Percentiles rank a stretch among this genome's conserved stretches.
Evolutionary conservation across 2,888 invertebrate genomes (phyloP).

Genomic region (Merodon equestris): DNA sequence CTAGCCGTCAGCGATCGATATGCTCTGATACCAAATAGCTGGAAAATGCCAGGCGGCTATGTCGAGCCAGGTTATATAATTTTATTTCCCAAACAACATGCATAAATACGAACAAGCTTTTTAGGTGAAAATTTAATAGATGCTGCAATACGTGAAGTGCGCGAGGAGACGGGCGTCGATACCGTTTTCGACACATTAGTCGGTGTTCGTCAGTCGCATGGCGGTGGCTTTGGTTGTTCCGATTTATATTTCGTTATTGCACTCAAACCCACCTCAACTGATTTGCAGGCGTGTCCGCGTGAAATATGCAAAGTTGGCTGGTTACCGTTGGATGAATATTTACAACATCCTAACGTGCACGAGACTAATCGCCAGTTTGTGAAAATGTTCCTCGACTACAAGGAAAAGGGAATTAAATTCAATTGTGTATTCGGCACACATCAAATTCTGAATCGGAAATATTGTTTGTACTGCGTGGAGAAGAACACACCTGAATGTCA

Average conservation of each 20-base stretch:
- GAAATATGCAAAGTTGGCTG: slow-evolving; percentile 90
- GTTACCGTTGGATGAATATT: slow-evolving; percentile 89
- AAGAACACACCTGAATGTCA: slow-evolving; percentile 4
- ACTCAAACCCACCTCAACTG: slow-evolving; percentile 83
- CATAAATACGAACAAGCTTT: slow-evolving; percentile 55
- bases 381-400: slow-evolving; percentile 83
- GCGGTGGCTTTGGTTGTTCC: slow-evolving; percentile 88
- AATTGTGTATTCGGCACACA: slow-evolving; percentile 80
- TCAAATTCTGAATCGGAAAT: slow-evolving; percentile 75
- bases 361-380: slow-evolving; percentile 86
- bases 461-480: slow-evolving; percentile 72
- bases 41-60: slow-evolving; percentile 96
- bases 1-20: slow-evolving; percentile 89
- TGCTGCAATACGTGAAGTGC: slow-evolving; percentile 91
- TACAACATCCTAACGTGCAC: slow-evolving; percentile 85
- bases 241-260: slow-evolving; percentile 91
- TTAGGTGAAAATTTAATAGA: slow-evolving; percentile 89
- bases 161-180: slow-evolving; percentile 93
- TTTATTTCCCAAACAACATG: slow-evolving; percentile 15
- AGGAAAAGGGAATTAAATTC: slow-evolving; percentile 82
- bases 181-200: slow-evolving; percentile 88
- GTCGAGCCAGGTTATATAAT: slow-evolving; percentile 86
- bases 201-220: slow-evolving; percentile 88
- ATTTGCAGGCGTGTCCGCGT: slow-evolving; percentile 84
- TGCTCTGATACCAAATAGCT: slow-evolving; percentile 80